Evolutionary conservation across 1,140 invertebrate genomes (phyloP), one percentile per base, ranked within the genome.

Genomic region (Euglossa dilemma): DNA sequence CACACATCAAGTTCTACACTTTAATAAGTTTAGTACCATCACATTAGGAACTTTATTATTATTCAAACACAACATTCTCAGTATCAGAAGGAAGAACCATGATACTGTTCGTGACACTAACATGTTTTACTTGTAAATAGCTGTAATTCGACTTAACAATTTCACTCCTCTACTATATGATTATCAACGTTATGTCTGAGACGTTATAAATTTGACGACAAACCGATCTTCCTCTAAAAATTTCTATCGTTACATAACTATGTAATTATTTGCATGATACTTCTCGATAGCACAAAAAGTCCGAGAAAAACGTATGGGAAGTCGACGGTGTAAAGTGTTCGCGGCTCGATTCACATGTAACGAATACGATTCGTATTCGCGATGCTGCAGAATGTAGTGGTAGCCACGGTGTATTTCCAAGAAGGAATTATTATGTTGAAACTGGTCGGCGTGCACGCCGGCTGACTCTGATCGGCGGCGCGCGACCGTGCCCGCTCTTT

Each of bases 351-450:
- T 61, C 67, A 50, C 67, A 54, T n/a, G 57, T 20, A 61, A 73
- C 77, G 56, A 79, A 43, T 59, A 28, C 57, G 57, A 73, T 63
- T 80, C 28, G 14, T 36, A 47, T 72, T 43, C 45, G 45, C 25
- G 45, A 72, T 61, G 52, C 25, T 28, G 43, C 9, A 79, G 43
- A 80, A 63, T 66, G 71, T 57, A 50, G 43, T 71, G 78, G 70
- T 74, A 45, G 64, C 14, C 28, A 79, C 28, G 28, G 43, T 80
- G 63, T 71, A 86, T 87, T 90, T 90, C 86, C 73, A 77, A 84
- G 86, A 88, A 87, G 79, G 78, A 86, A 87, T 90, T 86, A 80
- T 84, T 85, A 87, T 85, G 73, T 80, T 83, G 87, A 88, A 85
- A 90, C 81, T 88, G 87, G 82, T 88, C 75, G 81, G 80, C 61